phyloP scores from a whole-genome alignment of 2,888 invertebrate species.

The Thera obeliscata region DNA sequence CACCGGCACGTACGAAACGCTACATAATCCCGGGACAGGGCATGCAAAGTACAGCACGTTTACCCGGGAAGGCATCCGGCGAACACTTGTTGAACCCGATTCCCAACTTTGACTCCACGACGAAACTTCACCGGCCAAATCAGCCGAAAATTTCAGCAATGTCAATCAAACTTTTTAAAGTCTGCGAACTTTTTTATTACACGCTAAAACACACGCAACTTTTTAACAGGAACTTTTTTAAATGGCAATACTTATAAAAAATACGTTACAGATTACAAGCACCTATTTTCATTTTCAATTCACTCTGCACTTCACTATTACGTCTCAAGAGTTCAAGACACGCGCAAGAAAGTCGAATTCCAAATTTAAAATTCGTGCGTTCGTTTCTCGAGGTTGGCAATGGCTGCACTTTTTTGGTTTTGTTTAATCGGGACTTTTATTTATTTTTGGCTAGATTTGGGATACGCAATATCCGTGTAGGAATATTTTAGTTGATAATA shows the following conservation, averaged over 20 bases:
- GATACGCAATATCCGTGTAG: conserved; percentile 41
- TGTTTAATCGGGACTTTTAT: conserved; percentile 37
- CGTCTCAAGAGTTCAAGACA: conserved; percentile 59
- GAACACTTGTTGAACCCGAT: conserved; percentile 77
- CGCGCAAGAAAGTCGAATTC: conserved; percentile 58
- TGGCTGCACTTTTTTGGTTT: conserved; percentile 39
- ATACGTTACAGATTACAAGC: conserved; percentile 57
- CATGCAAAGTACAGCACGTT: conserved; percentile 81
- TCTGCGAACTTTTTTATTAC: conserved; percentile 39
- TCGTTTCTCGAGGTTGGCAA: conserved; percentile 30
- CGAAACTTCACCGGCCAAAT: conserved; percentile 56
- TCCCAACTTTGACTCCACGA: conserved; percentile 65
- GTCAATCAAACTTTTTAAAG: conserved; percentile 47
- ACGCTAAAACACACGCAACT: conserved; percentile 38
- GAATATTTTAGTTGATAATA: conserved; percentile 63
- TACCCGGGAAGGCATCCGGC: conserved; percentile 80
- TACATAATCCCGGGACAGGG: conserved; percentile 72
- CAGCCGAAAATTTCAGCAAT: conserved; percentile 49
- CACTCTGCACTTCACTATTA: conserved; percentile 69
- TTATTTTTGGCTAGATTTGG: conserved; percentile 33
- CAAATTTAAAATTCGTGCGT: conserved; percentile 41
- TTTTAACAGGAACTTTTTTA: conserved; percentile 54
- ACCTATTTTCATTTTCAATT: conserved; percentile 65
- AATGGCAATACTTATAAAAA: conserved; percentile 38
- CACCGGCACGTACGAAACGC: conserved; percentile 51